phyloP scores from a whole-genome alignment of 2,113 vertebrate species.

The Chamaetylas fuelleborni region DNA sequence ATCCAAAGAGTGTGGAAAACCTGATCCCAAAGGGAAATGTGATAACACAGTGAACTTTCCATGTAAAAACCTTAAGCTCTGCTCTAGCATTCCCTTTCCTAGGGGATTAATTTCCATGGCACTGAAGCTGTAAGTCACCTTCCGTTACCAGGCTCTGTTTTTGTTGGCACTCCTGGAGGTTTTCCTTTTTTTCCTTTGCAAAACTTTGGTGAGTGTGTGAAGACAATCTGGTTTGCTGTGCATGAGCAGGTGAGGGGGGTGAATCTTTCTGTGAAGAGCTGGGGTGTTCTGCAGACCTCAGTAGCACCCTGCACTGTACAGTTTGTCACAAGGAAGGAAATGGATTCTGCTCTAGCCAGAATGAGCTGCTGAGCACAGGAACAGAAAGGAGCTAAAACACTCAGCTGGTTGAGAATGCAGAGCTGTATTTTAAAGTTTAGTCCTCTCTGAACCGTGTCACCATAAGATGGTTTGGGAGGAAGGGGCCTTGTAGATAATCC shows the following conservation, averaged over 20 bases:
- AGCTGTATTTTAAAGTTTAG: neutral
- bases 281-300: neutral
- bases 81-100: neutral
- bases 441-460: fast-evolving
- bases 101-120: neutral
- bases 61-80: neutral
- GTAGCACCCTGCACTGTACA: neutral
- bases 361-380: neutral
- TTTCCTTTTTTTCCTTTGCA: neutral
- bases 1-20: neutral
- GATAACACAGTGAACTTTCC: neutral
- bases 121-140: neutral
- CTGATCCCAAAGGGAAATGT: neutral
- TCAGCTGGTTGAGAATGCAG: neutral
- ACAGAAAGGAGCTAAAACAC: neutral
- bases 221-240: neutral
- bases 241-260: neutral
- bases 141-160: neutral
- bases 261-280: neutral
- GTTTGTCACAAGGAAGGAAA: neutral
- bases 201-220: neutral
- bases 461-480: neutral
- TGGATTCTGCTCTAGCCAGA: neutral
- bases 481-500: neutral
- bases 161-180: neutral